Conservation (phyloP, 2,113 vertebrate genomes). For the Petroica traversi region DNA sequence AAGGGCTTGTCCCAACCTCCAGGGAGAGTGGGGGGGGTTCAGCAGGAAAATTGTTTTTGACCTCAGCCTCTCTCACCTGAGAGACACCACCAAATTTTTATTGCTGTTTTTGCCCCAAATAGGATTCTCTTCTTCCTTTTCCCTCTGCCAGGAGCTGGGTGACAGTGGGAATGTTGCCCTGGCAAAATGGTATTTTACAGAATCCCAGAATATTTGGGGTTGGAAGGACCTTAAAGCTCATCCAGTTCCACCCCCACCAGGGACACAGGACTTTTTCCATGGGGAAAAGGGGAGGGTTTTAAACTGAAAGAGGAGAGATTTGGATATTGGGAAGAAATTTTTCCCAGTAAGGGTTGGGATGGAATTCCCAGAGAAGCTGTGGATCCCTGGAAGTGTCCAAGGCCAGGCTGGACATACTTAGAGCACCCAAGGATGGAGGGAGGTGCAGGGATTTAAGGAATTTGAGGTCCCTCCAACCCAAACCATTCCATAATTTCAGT, state of each 20-base stretch:
- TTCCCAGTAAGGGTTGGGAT: not conserved
- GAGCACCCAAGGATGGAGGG: not conserved
- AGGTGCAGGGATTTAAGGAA: not conserved
- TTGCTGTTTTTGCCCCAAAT: not conserved
- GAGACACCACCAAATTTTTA: not conserved
- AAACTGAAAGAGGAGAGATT: not conserved
- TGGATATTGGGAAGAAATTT: not conserved
- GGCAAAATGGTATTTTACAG: not conserved
- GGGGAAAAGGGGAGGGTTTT: not conserved
- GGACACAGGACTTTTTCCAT: fast-evolving
- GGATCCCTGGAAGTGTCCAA: not conserved
- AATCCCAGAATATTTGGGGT: not conserved
- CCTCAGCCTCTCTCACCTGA: not conserved
- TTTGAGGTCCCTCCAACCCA: not conserved
- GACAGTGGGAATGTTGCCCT: not conserved
- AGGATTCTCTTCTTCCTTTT: not conserved
- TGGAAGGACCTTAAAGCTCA: not conserved
- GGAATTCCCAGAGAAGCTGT: not conserved
- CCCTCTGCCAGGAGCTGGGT: not conserved
- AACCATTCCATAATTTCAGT: not conserved
- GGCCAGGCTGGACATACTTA: fast-evolving
- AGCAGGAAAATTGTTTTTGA: not conserved
- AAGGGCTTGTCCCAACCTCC: no score
- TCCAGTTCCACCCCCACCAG: not conserved
- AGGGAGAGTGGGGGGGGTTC: not conserved